These are phyloP conservation scores for Toxotes chatareus DNA, from an alignment of 2,113 vertebrate genomes.

Conservation along the genomic window DNA sequence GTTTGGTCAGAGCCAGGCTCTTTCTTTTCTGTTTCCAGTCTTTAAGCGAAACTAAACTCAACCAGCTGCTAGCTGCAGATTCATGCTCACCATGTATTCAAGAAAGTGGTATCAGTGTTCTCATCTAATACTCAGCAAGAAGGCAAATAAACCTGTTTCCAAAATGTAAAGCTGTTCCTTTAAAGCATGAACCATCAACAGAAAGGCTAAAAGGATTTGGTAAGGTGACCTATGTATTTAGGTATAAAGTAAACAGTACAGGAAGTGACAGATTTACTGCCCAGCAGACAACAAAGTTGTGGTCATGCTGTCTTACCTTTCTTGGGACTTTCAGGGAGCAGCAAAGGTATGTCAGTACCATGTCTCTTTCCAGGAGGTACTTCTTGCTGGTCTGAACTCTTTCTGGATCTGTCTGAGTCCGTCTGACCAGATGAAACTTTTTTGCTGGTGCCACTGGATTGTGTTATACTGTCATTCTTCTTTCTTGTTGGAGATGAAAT, in stretches of 20 bases:
- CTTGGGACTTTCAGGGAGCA: slow-evolving; percentile 47
- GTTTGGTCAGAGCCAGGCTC: not conserved
- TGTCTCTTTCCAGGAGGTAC: slow-evolving; percentile 29
- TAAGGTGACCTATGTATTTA: not conserved
- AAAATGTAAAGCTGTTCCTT: too few relatives aligned
- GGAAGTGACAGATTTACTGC: not conserved
- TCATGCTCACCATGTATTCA: not conserved
- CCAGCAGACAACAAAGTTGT: not conserved
- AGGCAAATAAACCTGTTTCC: not conserved
- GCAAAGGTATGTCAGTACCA: slow-evolving; percentile 16
- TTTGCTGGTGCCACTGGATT: slow-evolving; percentile 37
- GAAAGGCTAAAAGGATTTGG: not conserved
- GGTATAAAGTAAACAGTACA: not conserved
- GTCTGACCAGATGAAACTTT: slow-evolving; percentile 42
- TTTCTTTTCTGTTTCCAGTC: not conserved
- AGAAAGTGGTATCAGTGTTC: not conserved
- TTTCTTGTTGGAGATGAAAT: slow-evolving; percentile 67
- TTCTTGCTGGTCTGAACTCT: slow-evolving; percentile 55
- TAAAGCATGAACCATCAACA: not conserved
- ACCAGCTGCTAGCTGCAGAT: not conserved
- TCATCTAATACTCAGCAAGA: not conserved
- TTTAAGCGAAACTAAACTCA: not conserved
- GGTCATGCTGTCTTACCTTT: slow-evolving; percentile 66
- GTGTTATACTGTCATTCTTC: slow-evolving; percentile 31
- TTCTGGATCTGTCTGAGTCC: slow-evolving; percentile 39